These are phyloP conservation scores for Megathymus violae DNA, from an alignment of 1,140 invertebrate genomes.

Conservation along the genomic window DNA sequence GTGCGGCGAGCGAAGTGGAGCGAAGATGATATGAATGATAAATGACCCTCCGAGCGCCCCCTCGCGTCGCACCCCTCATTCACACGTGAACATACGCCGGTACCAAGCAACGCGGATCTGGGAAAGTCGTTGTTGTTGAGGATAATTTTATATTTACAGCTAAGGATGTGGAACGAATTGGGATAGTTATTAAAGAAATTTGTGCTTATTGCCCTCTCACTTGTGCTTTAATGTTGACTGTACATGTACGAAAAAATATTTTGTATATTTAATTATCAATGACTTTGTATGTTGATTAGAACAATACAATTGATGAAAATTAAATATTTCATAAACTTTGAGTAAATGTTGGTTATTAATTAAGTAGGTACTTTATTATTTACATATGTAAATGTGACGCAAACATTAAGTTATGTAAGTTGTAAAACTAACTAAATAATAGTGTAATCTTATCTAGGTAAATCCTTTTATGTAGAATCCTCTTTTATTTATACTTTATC, in stretches of 20 bases:
- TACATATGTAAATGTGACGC: too few relatives aligned
- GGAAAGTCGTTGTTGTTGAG: slow-evolving; percentile 20
- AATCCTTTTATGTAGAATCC: too few relatives aligned
- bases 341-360: too few relatives aligned
- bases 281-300: neutral
- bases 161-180: slow-evolving; percentile 26
- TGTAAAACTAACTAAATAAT: too few relatives aligned
- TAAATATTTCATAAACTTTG: neutral
- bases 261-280: neutral
- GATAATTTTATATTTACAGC: slow-evolving; percentile 29
- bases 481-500: too few relatives aligned
- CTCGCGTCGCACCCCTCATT: slow-evolving; percentile 50
- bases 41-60: slow-evolving; percentile 77
- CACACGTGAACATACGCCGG: slow-evolving; percentile 73
- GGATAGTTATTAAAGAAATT: slow-evolving; percentile 7
- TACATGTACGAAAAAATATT: too few relatives aligned
- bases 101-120: slow-evolving; percentile 19
- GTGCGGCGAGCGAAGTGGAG: slow-evolving; percentile 83
- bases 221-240: neutral
- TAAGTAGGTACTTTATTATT: too few relatives aligned
- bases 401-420: too few relatives aligned
- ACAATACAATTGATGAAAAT: neutral
- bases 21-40: slow-evolving; percentile 84
- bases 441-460: too few relatives aligned
- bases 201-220: neutral